A percentile compares a stretch with the other conserved stretches of the same genome.
Evolutionary conservation across 92 coral and sea anemone species (phyloP).

Genomic region (Desmophyllum pertusum): DNA sequence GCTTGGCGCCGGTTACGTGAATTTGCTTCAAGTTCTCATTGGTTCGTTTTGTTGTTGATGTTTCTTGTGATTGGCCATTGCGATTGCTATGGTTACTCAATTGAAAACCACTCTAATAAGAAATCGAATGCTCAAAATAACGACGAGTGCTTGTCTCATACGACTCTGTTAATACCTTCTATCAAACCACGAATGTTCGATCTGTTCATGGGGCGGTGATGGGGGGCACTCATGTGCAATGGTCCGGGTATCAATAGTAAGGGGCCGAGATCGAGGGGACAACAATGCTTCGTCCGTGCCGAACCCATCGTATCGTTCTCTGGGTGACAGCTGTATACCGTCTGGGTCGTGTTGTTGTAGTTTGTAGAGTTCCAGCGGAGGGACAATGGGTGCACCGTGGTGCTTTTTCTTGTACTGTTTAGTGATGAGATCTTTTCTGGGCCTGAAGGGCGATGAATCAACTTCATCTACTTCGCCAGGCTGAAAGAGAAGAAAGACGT

Average conservation of each 20-base stretch:
- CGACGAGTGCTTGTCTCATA: background rate
- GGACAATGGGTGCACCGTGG: conserved; percentile 73
- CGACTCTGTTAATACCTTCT: conserved; percentile 64
- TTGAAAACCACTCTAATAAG: too few species aligned
- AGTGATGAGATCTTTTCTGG: conserved; percentile 14
- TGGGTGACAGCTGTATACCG: conserved; percentile 85
- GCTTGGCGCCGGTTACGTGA: too few species aligned
- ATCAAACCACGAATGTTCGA: conserved; percentile 94
- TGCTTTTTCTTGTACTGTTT: conserved; percentile 44
- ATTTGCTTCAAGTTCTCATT: too few species aligned
- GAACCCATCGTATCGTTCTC: conserved; percentile 91
- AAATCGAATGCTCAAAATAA: too few species aligned
- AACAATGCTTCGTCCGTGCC: conserved; percentile 88
- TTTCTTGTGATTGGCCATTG: too few species aligned
- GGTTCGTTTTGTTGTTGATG: too few species aligned
- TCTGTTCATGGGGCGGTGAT: conserved; percentile 94
- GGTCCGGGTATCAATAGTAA: conserved; percentile 85
- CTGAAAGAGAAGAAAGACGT: background rate
- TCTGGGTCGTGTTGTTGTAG: conserved; percentile 79
- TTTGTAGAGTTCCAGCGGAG: conserved; percentile 93
- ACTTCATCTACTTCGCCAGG: conserved; percentile 37
- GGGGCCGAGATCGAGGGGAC: conserved; percentile 96
- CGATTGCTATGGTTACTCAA: too few species aligned
- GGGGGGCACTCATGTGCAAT: conserved; percentile 96
- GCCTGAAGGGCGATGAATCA: conserved; percentile 28